Conservation (phyloP, 2,113 vertebrate genomes). For the Channa argus region DNA sequence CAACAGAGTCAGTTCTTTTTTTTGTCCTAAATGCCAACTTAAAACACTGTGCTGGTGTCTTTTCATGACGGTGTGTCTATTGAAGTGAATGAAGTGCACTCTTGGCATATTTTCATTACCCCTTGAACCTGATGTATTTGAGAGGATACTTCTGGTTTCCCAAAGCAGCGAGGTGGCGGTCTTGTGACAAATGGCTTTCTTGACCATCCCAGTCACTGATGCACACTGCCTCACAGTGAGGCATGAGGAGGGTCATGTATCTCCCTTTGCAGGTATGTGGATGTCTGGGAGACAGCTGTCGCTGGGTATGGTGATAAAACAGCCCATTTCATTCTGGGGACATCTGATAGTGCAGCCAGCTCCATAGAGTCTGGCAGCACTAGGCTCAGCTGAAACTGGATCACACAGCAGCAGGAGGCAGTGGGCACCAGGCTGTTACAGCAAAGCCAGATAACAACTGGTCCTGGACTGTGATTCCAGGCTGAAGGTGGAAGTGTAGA, state of each 20-base stretch:
- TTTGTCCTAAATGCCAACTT: constrained; percentile 17
- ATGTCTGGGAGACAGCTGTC: constrained; percentile 70
- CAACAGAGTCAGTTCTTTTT: constrained; percentile 9
- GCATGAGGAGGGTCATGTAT: constrained; percentile 36
- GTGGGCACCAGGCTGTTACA: constrained; percentile 28
- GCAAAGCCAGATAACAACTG: constrained; percentile 45
- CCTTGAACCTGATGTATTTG: constrained; percentile 26
- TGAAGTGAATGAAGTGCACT: constrained; percentile 48
- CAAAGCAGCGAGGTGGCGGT: constrained; percentile 2
- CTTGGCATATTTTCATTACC: constrained; percentile 43
- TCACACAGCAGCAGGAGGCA: constrained; percentile 54
- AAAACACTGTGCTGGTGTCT: constrained; percentile 8
- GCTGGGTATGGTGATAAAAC: constrained; percentile 64
- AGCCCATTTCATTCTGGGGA: constrained; percentile 67
- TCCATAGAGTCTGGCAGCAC: constrained; percentile 56
- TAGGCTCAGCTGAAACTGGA: constrained; percentile 61
- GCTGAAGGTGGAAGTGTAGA: neutral
- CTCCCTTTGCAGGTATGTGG: constrained; percentile 57
- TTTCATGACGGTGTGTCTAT: constrained; percentile 34
- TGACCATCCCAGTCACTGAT: constrained; percentile 36
- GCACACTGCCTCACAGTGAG: constrained; percentile 24
- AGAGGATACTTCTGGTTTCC: constrained; percentile 23
- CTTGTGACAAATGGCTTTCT: constrained; percentile 40
- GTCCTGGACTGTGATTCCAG: constrained; percentile 24
- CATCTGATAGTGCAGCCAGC: constrained; percentile 71